These are phyloP conservation scores for Tortrix viridana DNA, from an alignment of 2,888 invertebrate genomes.

Conservation along the genomic window DNA sequence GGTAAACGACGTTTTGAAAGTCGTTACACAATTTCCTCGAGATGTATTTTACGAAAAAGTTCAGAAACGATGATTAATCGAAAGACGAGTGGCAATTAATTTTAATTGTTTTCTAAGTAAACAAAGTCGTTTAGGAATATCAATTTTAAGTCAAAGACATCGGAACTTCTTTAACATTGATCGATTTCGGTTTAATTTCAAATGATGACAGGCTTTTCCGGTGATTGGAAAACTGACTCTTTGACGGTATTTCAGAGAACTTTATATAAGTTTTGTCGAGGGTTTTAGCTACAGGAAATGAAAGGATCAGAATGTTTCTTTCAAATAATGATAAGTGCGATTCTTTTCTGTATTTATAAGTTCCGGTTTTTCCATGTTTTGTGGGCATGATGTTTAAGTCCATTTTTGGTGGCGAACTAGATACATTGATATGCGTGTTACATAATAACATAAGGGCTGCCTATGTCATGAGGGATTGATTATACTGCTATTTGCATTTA, in stretches of 20 bases:
- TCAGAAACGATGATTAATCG: slow-evolving; percentile 8
- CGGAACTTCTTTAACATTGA: slow-evolving; percentile 21
- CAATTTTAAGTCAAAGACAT: neutral
- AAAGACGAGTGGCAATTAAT: slow-evolving; percentile 12
- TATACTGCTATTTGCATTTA: no score
- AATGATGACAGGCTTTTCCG: slow-evolving; percentile 8
- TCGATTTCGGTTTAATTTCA: slow-evolving; percentile 24
- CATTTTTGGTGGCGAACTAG: no score
- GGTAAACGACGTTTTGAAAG: neutral
- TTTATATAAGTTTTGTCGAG: neutral
- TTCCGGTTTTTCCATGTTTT: no score
- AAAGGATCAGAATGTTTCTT: slow-evolving; percentile 9
- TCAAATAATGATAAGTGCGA: slow-evolving; percentile 4
- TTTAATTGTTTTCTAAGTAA: slow-evolving; percentile 23
- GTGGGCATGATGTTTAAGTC: no score
- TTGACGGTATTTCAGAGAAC: neutral
- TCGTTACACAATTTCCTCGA: neutral
- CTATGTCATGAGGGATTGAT: no score
- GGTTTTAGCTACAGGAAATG: slow-evolving; percentile 8
- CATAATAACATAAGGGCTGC: no score
- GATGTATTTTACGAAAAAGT: neutral
- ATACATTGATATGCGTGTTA: no score
- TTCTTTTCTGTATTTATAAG: neutral
- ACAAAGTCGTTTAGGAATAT: slow-evolving; percentile 19
- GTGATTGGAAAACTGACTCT: slow-evolving; percentile 4